phyloP scores from a whole-genome alignment of 2,888 invertebrate genomes.

The Keiferia lycopersicella region DNA sequence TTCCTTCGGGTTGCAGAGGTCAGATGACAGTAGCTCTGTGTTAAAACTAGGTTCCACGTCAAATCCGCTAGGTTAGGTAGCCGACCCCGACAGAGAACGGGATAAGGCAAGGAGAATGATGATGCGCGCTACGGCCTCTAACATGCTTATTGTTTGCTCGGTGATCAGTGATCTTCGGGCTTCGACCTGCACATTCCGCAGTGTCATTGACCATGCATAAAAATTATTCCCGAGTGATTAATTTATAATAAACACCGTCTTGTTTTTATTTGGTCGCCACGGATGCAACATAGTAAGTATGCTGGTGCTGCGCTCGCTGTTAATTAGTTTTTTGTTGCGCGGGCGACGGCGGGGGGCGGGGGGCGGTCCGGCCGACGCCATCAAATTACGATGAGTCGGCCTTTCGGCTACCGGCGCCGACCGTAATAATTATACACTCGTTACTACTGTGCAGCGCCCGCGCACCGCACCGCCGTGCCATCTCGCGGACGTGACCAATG shows the following conservation, averaged over 20 bases:
- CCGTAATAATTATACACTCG: constrained; percentile 79
- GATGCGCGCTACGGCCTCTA: background rate
- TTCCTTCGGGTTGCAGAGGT: no score
- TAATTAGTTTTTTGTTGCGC: constrained; percentile 80
- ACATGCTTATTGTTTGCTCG: background rate
- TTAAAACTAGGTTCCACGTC: no score
- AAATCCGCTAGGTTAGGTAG: no score
- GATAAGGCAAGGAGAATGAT: no score
- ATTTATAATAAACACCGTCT: constrained; percentile 23
- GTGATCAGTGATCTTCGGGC: background rate
- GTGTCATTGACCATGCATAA: constrained; percentile 21
- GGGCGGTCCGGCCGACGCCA: constrained; percentile 76
- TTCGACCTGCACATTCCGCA: constrained; percentile 2
- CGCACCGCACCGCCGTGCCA: constrained; percentile 38
- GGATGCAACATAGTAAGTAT: constrained; percentile 56
- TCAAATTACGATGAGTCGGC: constrained; percentile 81
- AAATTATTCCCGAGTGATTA: constrained; percentile 23
- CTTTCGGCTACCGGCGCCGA: constrained; percentile 74
- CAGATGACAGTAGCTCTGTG: no score
- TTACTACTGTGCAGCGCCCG: constrained; percentile 77
- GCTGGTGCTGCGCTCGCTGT: constrained; percentile 56
- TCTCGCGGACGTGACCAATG: constrained; percentile 54
- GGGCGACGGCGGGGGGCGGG: constrained; percentile 69
- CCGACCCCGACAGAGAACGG: no score
- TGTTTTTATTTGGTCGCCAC: constrained; percentile 57